Evolutionary conservation across 2,888 invertebrate genomes (phyloP), one percentile per base, ranked within the genome.

Genomic region (Heteropelma amictum): DNA sequence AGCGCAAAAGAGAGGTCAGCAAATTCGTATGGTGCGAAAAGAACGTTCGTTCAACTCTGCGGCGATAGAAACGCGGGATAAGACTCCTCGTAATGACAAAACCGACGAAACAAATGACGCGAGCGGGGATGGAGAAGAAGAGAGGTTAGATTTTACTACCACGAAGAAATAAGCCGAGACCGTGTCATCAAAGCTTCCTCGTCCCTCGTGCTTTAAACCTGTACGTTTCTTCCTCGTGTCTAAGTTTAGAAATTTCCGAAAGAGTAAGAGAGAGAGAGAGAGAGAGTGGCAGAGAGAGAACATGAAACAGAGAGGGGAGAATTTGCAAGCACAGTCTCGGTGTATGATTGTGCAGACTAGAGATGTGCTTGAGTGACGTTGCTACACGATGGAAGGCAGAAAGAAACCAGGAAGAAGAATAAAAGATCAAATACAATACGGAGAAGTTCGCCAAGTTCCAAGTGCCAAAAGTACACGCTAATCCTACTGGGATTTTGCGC

Each of bases 241-340:
- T 78, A 79, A 77, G 73, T 78, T 78, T 72, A 76, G 77, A 77
- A 71, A 47, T 40, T 47, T 23, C 56, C 53, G 60, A 54, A 56
- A 35, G 33, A 61, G 42, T 26, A 42, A 49, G 40, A 58, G 51
- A 5, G 51, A 42, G 60, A 14, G 28, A 12, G 38, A 42, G 26
- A 54, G 17, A 45, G 35, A 56, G 58, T n/a, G 54, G 21, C n/a
- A 54, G 12, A 28, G 4, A 40, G 28, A 19, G 28, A 56, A 56
- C 45, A 54, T 26, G 17, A 30, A 4, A 4, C 26, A 17, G 51
- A 49, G 17, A 23, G 38, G 14, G 8, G 19, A 60, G 53, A 40
- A 28, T 61, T 71, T 47, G 5, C 30, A 26, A 69, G 61, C 56
- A 23, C 49, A 69, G 42, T 58, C 70, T 53, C 53, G 38, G 38